Percentiles rank a stretch among this genome's conserved stretches.
phyloP scores from a whole-genome alignment of 2,888 invertebrate genomes.

The Sphecodes monilicornis region DNA sequence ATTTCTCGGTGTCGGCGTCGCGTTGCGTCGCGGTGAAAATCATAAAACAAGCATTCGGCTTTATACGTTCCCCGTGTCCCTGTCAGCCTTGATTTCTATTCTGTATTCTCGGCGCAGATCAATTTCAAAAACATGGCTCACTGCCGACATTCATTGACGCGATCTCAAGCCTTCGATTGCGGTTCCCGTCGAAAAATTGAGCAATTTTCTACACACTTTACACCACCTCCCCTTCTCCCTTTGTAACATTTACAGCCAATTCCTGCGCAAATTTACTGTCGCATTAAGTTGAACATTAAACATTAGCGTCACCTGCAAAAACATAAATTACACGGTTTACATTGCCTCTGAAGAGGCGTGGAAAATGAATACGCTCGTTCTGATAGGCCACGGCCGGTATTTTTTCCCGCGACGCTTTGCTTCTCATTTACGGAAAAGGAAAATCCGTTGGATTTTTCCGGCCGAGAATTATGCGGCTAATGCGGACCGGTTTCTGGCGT shows the following conservation, averaged over 20 bases:
- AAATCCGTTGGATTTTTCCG: neutral
- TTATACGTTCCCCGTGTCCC: constrained; percentile 10
- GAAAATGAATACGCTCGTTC: neutral
- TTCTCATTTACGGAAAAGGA: neutral
- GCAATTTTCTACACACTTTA: neutral
- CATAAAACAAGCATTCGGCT: constrained; percentile 45
- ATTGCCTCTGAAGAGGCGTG: neutral
- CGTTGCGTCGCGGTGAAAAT: constrained; percentile 22
- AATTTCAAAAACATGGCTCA: constrained; percentile 10
- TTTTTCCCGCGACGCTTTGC: neutral
- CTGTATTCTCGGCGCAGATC: neutral
- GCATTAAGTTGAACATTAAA: neutral
- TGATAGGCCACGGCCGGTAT: neutral
- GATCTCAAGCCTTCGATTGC: neutral
- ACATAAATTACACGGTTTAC: neutral
- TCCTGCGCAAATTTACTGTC: neutral
- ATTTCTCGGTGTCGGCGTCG: constrained; percentile 32
- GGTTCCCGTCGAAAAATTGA: neutral
- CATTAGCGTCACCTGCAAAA: neutral
- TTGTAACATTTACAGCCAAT: constrained; percentile 3
- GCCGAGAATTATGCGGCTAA: neutral
- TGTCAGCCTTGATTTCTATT: constrained; percentile 21
- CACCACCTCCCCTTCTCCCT: neutral
- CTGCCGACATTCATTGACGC: neutral
- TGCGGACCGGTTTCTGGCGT: neutral